A percentile compares a stretch with the other conserved stretches of the same genome.
These are phyloP conservation scores for Pitangus sulphuratus DNA, from an alignment of 2,797 vertebrate genomes.

Conservation along the genomic window DNA sequence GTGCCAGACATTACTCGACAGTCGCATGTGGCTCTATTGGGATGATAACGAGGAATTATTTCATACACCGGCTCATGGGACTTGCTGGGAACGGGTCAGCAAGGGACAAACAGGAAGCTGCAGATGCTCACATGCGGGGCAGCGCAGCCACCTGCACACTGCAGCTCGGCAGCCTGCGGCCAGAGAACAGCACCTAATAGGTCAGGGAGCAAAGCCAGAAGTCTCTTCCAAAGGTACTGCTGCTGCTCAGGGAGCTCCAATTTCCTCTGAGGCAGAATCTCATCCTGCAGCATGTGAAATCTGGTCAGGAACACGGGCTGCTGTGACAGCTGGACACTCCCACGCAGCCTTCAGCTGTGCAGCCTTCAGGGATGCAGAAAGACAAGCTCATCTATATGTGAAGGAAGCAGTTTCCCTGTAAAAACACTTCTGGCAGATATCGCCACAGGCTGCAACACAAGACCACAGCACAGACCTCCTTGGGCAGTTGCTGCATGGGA, in stretches of 20 bases:
- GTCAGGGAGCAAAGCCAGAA: neutral
- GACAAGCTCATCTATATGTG: neutral
- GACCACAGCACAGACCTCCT: neutral
- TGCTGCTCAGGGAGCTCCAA: neutral
- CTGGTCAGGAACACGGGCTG: neutral
- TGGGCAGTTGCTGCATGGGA: neutral
- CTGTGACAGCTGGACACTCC: neutral
- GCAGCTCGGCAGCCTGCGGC: neutral
- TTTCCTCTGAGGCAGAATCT: neutral
- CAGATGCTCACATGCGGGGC: rapidly evolving
- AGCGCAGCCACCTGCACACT: neutral
- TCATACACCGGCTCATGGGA: rapidly evolving
- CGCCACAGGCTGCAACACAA: neutral
- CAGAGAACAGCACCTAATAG: neutral
- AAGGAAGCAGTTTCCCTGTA: neutral
- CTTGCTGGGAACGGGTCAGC: neutral
- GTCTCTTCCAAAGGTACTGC: neutral
- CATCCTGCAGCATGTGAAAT: neutral
- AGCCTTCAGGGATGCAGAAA: neutral
- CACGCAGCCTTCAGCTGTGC: neutral
- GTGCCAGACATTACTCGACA: neutral
- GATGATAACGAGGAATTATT: neutral
- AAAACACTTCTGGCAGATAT: neutral
- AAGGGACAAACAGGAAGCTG: neutral
- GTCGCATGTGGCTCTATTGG: neutral